Base-by-base conservation (phyloP, 2,797 vertebrate species). In the Parotocinclus haroldoi region DNA sequence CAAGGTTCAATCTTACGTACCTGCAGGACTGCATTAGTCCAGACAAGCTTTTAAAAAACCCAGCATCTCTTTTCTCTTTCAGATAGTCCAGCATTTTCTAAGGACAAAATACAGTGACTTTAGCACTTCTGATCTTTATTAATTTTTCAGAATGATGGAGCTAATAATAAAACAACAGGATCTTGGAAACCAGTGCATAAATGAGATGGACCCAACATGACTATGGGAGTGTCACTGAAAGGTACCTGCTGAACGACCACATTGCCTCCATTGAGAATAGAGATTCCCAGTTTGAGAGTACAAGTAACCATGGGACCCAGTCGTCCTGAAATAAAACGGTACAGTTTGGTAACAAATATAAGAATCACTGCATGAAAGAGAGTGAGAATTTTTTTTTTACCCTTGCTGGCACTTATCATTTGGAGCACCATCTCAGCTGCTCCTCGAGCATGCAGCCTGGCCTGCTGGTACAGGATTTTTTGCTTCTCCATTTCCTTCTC, bases 401-500 rank as follows among this genome's bases (percentile, higher is more conserved):
- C 95, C 95, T 96, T 98, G 84, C 92, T 96, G 78, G 97, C 94
- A 44, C 96, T 94, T 64, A 98, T 98, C 96, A 98, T 99, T 86
- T 99, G 97, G 55, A 99, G 91, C 50, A 98, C 93, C 97, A 99
- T 99, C 85, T 99, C 94, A 0, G 97, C 96, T 0, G 97, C 96
- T 58, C 96, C 96, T 1, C 97, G 94, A 40, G 96, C 96, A 0
- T 99, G 97, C 73, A 99, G 88, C 73, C 96, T 91, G 42, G 95
- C 95, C 86, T 99, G 97, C 84, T 99, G 97, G 75, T 98, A 99
- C 44, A 99, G 86, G 45, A 92, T 97, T 85, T 98, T 98, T 84
- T 99, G 97, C 80, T 99, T 99, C 79, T 99, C 97, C 97, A 98
- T 98, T 85, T 99, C 97, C 69, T 99, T 99, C 82, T 99, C 97